Evolutionary conservation across 2,113 vertebrate genomes (phyloP).

Genomic region (Tricholaema leucomelas): DNA sequence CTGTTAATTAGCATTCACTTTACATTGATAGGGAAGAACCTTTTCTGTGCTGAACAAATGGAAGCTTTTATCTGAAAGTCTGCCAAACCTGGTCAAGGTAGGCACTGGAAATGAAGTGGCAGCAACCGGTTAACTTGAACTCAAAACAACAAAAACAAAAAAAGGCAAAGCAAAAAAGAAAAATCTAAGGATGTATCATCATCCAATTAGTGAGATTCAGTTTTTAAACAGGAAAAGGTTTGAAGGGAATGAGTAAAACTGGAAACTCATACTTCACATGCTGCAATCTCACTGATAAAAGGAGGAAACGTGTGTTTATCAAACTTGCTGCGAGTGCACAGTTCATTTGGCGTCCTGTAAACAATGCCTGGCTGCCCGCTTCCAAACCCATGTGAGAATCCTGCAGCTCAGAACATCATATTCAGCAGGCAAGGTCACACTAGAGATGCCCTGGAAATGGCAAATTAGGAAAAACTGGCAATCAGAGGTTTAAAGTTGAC

Average conservation of each 20-base stretch:
- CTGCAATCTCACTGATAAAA: constrained; percentile 84
- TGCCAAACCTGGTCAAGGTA: constrained; percentile 75
- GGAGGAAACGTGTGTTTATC: constrained; percentile 94
- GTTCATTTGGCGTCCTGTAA: constrained; percentile 84
- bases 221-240: constrained; percentile 85
- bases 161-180: neutral
- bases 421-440: constrained; percentile 83
- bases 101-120: constrained; percentile 52
- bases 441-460: constrained; percentile 85
- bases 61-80: constrained; percentile 73
- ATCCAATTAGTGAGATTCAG: constrained; percentile 76
- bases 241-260: constrained; percentile 80
- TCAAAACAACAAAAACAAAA: constrained; percentile 59
- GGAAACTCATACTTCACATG: constrained; percentile 81
- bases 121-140: constrained; percentile 63
- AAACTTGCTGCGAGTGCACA: constrained; percentile 80
- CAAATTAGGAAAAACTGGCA: constrained; percentile 90
- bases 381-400: constrained; percentile 80
- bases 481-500: constrained; percentile 81
- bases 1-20: constrained; percentile 80
- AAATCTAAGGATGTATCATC: constrained; percentile 70
- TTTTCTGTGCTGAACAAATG: constrained; percentile 57
- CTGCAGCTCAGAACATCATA: constrained; percentile 80
- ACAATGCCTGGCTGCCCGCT: constrained; percentile 80
- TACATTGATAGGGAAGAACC: constrained; percentile 74